phyloP scores from a whole-genome alignment of 2,113 vertebrate genomes.

The Cairina moschata region DNA sequence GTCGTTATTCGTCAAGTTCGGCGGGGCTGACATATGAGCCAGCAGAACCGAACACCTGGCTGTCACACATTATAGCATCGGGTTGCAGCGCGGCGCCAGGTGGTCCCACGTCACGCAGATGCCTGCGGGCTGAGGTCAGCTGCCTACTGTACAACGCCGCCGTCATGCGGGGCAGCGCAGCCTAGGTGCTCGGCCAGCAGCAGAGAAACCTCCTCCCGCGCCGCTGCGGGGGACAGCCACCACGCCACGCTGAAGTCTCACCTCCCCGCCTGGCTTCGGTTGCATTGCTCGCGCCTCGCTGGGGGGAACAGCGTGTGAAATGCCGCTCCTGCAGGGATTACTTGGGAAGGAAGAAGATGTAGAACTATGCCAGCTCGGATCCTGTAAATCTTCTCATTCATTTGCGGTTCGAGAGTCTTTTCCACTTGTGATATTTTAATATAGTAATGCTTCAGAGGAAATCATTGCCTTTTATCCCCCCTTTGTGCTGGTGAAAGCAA shows the following conservation, averaged over 20 bases:
- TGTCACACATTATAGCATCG: constrained; percentile 35
- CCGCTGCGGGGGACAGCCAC: not conserved
- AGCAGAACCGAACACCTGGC: constrained; percentile 45
- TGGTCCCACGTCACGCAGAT: constrained; percentile 18
- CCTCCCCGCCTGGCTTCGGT: not conserved
- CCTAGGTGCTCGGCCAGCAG: not conserved
- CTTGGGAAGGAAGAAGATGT: not conserved
- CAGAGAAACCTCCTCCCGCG: fast-evolving
- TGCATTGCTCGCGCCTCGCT: fast-evolving
- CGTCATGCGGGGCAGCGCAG: not conserved
- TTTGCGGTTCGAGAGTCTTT: not conserved
- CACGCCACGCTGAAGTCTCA: not conserved
- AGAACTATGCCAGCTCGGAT: not conserved
- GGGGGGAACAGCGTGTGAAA: not conserved
- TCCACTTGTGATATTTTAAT: not conserved
- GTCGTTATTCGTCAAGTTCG: not conserved
- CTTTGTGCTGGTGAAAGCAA: not conserved
- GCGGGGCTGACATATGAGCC: not conserved
- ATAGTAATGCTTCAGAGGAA: not conserved
- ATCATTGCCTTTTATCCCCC: not conserved
- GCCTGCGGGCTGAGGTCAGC: constrained; percentile 49
- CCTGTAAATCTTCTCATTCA: not conserved
- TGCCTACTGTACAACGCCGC: not conserved
- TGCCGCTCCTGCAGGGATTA: not conserved
- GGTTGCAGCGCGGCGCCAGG: constrained; percentile 19